phyloP scores from a whole-genome alignment of 2,797 vertebrate species.

The Euphonia xanthogaster region DNA sequence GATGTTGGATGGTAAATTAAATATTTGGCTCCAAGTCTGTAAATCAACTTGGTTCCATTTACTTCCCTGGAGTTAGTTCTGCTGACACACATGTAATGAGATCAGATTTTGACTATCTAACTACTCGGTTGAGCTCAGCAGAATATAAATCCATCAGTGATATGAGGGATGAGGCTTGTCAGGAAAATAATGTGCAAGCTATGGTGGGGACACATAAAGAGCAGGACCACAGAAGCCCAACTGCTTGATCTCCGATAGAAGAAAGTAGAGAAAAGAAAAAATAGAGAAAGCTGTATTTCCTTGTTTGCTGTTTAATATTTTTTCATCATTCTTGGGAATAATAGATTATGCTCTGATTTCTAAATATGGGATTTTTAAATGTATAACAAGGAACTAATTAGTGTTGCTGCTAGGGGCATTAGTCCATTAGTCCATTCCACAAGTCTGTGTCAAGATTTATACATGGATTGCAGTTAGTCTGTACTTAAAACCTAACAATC shows the following conservation, averaged over 20 bases:
- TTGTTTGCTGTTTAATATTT: background rate
- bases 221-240: background rate
- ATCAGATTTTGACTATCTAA: slow-evolving; percentile 36
- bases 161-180: slow-evolving; percentile 8
- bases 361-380: background rate
- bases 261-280: background rate
- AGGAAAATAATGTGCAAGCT: slow-evolving; percentile 20
- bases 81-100: slow-evolving; percentile 42
- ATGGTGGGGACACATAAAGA: background rate
- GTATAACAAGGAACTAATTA: background rate
- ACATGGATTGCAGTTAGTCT: background rate
- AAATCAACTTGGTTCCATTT: background rate
- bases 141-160: slow-evolving; percentile 10
- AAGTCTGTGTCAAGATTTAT: background rate
- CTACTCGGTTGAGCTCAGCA: slow-evolving; percentile 9
- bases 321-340: background rate
- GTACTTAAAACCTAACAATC: background rate
- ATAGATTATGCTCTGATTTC: background rate
- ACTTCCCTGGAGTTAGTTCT: slow-evolving; percentile 36
- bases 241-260: background rate
- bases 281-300: background rate
- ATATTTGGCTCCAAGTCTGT: slow-evolving; percentile 34
- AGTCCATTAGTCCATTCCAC: background rate
- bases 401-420: background rate
- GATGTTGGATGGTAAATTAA: slow-evolving; percentile 41